A percentile compares a stretch with the other conserved stretches of the same genome.
Conservation (phyloP, 2,888 invertebrate species). For the Panorpa germanica region DNA sequence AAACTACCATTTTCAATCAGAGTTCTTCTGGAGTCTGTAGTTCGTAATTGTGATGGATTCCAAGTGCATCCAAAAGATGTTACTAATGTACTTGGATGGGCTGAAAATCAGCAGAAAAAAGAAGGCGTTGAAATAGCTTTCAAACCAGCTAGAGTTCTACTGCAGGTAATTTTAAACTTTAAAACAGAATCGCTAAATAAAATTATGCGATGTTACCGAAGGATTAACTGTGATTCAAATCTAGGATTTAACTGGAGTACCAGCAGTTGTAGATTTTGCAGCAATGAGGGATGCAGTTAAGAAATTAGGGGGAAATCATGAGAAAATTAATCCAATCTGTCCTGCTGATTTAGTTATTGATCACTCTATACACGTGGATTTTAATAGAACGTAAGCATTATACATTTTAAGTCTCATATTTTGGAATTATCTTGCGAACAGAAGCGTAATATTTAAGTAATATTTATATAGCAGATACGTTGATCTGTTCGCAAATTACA, state of each 20-base stretch:
- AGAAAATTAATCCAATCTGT: constrained; percentile 91
- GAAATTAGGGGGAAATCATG: constrained; percentile 67
- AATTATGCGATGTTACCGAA: too few species aligned
- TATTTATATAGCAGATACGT: too few species aligned
- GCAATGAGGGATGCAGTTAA: constrained; percentile 95
- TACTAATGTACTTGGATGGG: constrained; percentile 76
- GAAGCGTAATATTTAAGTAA: too few species aligned
- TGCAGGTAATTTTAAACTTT: constrained; percentile 46
- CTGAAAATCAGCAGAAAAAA: constrained; percentile 42
- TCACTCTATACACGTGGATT: constrained; percentile 96
- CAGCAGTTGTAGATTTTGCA: constrained; percentile 96
- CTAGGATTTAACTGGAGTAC: constrained; percentile 89
- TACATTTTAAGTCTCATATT: constrained; percentile 5
- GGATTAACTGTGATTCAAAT: constrained; percentile 8
- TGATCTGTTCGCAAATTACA: too few species aligned
- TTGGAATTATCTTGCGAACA: neutral
- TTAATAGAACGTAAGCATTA: constrained; percentile 42
- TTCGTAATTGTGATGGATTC: constrained; percentile 92
- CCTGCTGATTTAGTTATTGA: constrained; percentile 97
- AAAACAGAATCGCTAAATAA: constrained; percentile 3
- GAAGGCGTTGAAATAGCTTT: constrained; percentile 84
- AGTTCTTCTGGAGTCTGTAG: constrained; percentile 84
- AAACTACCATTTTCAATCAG: constrained; percentile 82
- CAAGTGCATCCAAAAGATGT: constrained; percentile 77
- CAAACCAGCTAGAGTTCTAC: constrained; percentile 86